Percentiles rank a stretch among this genome's conserved stretches.
These are phyloP conservation scores for Smithornis capensis DNA, from an alignment of 2,113 vertebrate genomes.

Conservation along the genomic window DNA sequence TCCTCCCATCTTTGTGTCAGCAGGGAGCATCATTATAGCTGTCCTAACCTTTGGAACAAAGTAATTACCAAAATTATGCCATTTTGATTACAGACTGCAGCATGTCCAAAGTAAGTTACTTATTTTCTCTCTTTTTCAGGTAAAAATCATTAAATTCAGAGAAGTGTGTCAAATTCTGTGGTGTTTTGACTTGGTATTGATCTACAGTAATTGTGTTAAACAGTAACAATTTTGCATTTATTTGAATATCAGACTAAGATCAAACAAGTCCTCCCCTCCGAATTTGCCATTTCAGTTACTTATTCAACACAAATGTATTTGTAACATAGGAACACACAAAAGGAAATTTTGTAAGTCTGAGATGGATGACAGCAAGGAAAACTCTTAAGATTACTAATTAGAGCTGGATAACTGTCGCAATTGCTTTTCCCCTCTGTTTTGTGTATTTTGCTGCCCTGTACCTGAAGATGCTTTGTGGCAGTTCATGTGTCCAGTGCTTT, in stretches of 20 bases:
- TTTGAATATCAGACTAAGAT: background rate
- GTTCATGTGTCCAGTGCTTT: fast-evolving
- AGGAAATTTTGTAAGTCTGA: background rate
- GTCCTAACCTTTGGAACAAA: background rate
- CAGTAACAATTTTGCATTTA: background rate
- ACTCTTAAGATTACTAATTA: background rate
- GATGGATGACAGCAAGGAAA: background rate
- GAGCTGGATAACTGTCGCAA: background rate
- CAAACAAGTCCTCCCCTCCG: background rate
- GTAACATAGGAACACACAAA: background rate
- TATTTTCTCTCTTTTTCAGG: background rate
- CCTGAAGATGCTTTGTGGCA: background rate
- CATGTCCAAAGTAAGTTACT: background rate
- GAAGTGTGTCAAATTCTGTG: background rate
- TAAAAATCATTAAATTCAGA: background rate
- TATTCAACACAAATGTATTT: background rate
- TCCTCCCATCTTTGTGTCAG: background rate
- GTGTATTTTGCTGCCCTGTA: background rate
- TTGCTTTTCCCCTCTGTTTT: background rate
- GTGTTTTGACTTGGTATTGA: background rate
- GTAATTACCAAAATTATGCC: background rate
- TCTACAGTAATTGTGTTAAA: background rate
- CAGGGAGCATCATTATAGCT: background rate
- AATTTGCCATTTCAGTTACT: background rate
- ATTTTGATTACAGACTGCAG: background rate